phyloP scores from a whole-genome alignment of 2,113 vertebrate species.

The Ahaetulla prasina region DNA sequence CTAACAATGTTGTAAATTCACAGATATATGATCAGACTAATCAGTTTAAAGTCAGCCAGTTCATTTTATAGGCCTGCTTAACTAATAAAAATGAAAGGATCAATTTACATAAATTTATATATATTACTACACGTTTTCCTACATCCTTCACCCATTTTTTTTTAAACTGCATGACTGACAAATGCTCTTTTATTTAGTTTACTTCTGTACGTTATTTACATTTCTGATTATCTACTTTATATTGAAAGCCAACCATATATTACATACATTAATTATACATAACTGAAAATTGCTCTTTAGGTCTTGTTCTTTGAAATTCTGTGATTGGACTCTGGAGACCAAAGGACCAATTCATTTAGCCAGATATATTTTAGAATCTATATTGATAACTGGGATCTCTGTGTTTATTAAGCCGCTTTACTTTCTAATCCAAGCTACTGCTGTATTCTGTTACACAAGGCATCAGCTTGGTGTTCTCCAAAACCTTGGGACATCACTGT shows the following conservation, averaged over 20 bases:
- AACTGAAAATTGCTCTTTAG: background rate
- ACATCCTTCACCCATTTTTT: too few species aligned
- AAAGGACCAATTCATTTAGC: background rate
- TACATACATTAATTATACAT: background rate
- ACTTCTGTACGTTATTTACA: background rate
- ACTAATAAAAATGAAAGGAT: too few species aligned
- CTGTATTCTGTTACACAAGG: background rate
- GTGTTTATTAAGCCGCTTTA: background rate
- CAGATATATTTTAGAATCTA: background rate
- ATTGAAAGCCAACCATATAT: background rate
- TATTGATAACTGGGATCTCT: background rate
- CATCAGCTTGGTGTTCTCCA: background rate
- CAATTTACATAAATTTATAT: too few species aligned
- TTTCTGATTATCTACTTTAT: background rate
- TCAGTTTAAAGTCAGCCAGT: background rate
- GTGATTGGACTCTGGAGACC: background rate
- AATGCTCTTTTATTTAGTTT: background rate
- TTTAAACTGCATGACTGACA: background rate
- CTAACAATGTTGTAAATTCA: background rate
- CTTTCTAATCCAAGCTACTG: background rate
- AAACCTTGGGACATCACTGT: background rate
- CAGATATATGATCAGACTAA: background rate
- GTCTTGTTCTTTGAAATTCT: background rate
- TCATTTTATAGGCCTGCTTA: background rate
- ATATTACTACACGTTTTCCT: background rate